Evolutionary conservation across 2,888 invertebrate genomes (phyloP), one percentile per base, ranked within the genome.

Genomic region (Esperia sulphurella): DNA sequence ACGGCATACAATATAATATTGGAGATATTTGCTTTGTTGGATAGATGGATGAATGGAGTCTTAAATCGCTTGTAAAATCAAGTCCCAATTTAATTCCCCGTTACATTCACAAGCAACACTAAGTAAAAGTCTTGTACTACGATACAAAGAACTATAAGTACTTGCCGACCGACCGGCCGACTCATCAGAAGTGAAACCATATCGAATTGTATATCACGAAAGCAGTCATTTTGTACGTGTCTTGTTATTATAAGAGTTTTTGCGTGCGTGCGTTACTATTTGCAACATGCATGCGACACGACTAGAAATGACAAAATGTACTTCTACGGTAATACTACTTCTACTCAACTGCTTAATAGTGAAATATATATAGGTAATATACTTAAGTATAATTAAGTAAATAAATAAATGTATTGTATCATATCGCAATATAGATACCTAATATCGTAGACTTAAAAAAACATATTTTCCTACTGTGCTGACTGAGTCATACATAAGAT

Each of bases 141-240:
- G 65, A 58, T 60, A 53, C 55, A 59, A 58, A 58, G 59, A 63
- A 50, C 13, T 38, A 41, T 21, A 37, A 14, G 42, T 45, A 63
- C 59, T 57, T 54, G 63, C 58, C 58, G 53, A 65, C 65, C 68
- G 71, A 73, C 59, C 58, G 54, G 63, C 58, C 58, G 53, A 65
- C 65, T 68, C 71, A 73, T 76, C 75, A 78, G 76, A 80, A 86
- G 87, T 87, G 87, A 88, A 88, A 87, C 85, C 84, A 80, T 72
- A 75, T 72, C 86, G 68, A 85, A 86, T 86, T 59, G 71, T 70
- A 72, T 76, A 80, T 77, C 83, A 83, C 79, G 83, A 83, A 75
- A 64, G 59, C 68, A 58, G 61, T 58, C 68, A 70, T 71, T 74
- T 72, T 68, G 69, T 80, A 82, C 77, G 75, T 77, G 78, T 71